phyloP scores from a whole-genome alignment of 2,888 invertebrate species.

The Nephrotoma appendiculata region DNA sequence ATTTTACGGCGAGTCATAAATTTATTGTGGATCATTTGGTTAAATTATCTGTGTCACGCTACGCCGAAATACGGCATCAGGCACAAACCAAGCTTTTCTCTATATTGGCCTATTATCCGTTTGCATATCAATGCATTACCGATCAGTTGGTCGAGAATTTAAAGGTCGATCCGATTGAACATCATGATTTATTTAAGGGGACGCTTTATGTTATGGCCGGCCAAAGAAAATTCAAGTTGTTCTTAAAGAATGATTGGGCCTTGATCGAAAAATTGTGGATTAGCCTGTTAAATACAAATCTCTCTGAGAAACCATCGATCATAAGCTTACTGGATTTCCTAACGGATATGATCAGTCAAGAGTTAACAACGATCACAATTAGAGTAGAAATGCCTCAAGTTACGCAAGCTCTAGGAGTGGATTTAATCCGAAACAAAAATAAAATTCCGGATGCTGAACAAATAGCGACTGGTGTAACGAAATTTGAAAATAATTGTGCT shows the following conservation, averaged over 20 bases:
- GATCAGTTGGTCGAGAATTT: constrained; percentile 47
- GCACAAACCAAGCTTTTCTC: constrained; percentile 52
- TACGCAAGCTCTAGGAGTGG: constrained; percentile 36
- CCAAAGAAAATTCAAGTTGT: constrained; percentile 23
- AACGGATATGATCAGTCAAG: constrained; percentile 39
- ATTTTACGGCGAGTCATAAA: constrained; percentile 45
- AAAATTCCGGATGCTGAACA: constrained; percentile 24
- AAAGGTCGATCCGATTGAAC: constrained; percentile 39
- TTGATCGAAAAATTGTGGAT: constrained; percentile 61
- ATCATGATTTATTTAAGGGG: constrained; percentile 64
- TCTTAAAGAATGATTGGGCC: constrained; percentile 54
- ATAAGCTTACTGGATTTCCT: constrained; percentile 44
- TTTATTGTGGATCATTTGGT: constrained; percentile 42
- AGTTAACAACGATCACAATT: constrained; percentile 48
- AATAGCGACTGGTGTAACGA: constrained; percentile 27
- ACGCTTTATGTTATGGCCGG: constrained; percentile 45
- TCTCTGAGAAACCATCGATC: constrained; percentile 76
- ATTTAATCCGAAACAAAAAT: constrained; percentile 29
- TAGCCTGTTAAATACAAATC: constrained; percentile 55
- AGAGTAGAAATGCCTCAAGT: constrained; percentile 38
- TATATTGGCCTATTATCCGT: constrained; percentile 49
- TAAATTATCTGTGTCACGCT: constrained; percentile 14
- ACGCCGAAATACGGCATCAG: constrained; percentile 37
- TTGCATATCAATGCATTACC: constrained; percentile 51
- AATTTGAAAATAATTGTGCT: constrained; percentile 30